Percentiles rank a stretch among this genome's conserved stretches.
Conservation (phyloP, 2,113 vertebrate genomes). For the Pholis gunnellus region DNA sequence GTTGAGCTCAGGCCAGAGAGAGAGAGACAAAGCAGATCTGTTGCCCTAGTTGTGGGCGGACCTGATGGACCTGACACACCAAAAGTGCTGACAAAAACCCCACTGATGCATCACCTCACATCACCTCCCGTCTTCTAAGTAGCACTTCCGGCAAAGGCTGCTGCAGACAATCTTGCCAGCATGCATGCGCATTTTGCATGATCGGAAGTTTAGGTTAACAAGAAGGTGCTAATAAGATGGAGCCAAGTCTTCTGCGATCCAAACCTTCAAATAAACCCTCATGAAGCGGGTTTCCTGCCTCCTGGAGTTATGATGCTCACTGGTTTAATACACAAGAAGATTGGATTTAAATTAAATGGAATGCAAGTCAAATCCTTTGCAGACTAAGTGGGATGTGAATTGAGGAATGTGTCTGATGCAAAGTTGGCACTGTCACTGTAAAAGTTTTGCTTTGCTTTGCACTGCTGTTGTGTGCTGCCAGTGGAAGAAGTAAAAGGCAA, state of each 20-base stretch:
- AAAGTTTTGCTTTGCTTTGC: slow-evolving; percentile 41
- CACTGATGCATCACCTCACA: slow-evolving; percentile 42
- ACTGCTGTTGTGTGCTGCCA: slow-evolving; percentile 15
- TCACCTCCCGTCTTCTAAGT: slow-evolving; percentile 34
- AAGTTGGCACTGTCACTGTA: slow-evolving; percentile 26
- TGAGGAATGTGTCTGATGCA: slow-evolving; percentile 26
- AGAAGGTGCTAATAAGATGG: neutral
- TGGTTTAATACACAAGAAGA: neutral
- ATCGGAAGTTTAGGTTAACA: neutral
- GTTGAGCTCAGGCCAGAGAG: slow-evolving; percentile 52
- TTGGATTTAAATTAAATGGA: slow-evolving; percentile 21
- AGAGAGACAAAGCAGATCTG: slow-evolving; percentile 38
- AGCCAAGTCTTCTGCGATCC: neutral
- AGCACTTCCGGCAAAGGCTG: slow-evolving; percentile 17
- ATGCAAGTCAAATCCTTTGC: slow-evolving; percentile 20
- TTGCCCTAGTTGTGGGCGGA: neutral
- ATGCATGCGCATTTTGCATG: neutral
- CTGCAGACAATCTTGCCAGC: slow-evolving; percentile 4
- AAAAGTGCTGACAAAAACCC: slow-evolving; percentile 38
- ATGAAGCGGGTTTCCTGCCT: neutral
- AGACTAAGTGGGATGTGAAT: slow-evolving; percentile 16
- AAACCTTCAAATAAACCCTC: slow-evolving; percentile 6
- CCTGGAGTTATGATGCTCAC: neutral
- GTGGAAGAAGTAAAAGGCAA: slow-evolving; percentile 1
- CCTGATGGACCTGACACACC: slow-evolving; percentile 32